Percentiles rank a stretch among this genome's conserved stretches.
These are phyloP conservation scores for Drosophila repleta DNA, from an alignment of 1,140 invertebrate genomes.

Conservation along the genomic window DNA sequence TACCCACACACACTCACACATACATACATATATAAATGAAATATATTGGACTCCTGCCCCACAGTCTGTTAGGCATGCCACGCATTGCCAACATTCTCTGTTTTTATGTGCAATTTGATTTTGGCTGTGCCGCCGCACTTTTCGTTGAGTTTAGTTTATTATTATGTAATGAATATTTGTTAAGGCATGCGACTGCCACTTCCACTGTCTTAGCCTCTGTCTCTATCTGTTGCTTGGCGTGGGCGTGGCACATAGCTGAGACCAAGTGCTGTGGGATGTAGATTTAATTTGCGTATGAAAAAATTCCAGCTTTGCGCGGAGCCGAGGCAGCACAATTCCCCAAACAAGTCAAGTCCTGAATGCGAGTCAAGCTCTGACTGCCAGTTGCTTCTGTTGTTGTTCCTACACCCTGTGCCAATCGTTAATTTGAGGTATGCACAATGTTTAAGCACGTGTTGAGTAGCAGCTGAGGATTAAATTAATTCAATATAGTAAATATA, in stretches of 20 bases:
- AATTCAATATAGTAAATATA: no score
- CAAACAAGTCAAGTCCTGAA: conserved; percentile 61
- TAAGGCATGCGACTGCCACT: conserved; percentile 29
- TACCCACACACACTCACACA: conserved; percentile 14
- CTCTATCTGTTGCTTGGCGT: not conserved
- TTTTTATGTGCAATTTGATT: conserved; percentile 58
- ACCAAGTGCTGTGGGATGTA: conserved; percentile 54
- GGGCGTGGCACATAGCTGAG: conserved; percentile 37
- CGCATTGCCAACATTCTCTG: conserved; percentile 46
- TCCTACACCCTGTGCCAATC: not conserved
- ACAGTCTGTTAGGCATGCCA: conserved; percentile 12
- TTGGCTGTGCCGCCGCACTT: conserved; percentile 45
- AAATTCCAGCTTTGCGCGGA: conserved; percentile 54
- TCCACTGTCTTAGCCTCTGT: not conserved
- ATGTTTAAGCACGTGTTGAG: not conserved
- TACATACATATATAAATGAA: conserved; percentile 21
- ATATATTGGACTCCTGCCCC: conserved; percentile 7
- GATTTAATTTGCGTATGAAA: conserved; percentile 81
- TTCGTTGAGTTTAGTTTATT: conserved; percentile 69
- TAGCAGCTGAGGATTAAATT: not conserved
- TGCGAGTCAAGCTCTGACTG: conserved; percentile 20
- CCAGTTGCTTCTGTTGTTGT: conserved; percentile 6
- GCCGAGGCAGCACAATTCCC: conserved; percentile 57
- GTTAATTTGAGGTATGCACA: not conserved
- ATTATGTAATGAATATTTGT: conserved; percentile 80